Percentiles rank a stretch among this genome's conserved stretches.
Evolutionary conservation across 2,113 vertebrate genomes (phyloP).

Genomic region (Boulengeromyrus knoepffleri): DNA sequence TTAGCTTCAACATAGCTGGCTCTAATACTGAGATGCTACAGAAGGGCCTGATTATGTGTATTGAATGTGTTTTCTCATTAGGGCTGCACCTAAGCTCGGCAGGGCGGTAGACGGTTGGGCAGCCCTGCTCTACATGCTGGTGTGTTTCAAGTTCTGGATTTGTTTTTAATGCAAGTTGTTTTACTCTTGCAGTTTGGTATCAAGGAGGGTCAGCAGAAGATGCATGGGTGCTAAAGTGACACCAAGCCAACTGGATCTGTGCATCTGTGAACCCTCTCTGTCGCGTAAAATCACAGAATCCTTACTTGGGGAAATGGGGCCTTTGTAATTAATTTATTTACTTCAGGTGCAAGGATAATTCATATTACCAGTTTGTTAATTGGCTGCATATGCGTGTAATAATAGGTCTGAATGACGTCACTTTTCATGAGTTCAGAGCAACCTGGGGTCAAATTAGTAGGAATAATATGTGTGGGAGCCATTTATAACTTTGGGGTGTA

Average conservation of each 20-base stretch:
- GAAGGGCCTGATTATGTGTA: too few species aligned
- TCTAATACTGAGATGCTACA: too few species aligned
- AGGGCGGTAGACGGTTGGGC: too few species aligned
- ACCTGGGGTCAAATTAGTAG: background rate
- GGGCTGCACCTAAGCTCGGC: too few species aligned
- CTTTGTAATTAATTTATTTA: background rate
- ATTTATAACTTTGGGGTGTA: too few species aligned
- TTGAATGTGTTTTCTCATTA: too few species aligned
- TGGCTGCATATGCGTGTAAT: background rate
- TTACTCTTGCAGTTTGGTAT: background rate
- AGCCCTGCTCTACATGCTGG: background rate
- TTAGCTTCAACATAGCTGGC: too few species aligned
- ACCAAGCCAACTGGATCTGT: too few species aligned
- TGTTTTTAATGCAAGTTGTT: background rate
- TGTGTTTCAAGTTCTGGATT: background rate
- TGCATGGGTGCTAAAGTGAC: background rate
- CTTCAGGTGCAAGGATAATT: background rate
- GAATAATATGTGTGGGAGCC: too few species aligned
- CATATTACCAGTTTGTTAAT: background rate
- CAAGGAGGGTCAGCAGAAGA: background rate
- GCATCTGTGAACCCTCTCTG: too few species aligned
- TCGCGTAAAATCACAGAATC: background rate
- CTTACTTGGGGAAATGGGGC: background rate
- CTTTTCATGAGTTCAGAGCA: background rate
- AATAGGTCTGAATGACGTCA: background rate